These are phyloP conservation scores for Gobiocypris rarus DNA, from an alignment of 2,113 vertebrate species.

Conservation along the genomic window DNA sequence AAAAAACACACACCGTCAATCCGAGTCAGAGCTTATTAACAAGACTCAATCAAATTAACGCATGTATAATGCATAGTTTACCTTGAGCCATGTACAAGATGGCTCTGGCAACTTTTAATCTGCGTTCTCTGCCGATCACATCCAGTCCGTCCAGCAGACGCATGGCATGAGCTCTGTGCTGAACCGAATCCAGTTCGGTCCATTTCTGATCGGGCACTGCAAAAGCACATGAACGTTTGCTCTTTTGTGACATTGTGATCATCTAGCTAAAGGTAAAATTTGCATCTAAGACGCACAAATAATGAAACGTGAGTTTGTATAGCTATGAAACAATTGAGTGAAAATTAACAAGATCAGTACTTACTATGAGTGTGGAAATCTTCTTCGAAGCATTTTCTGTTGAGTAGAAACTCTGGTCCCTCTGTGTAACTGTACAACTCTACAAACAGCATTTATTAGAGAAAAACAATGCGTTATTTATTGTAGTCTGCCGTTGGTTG, in stretches of 20 bases:
- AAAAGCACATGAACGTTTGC: not conserved
- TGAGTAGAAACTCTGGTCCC: constrained; percentile 92
- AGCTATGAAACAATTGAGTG: no score
- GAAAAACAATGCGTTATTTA: not conserved
- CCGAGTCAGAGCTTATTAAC: not conserved
- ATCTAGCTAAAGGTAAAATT: not conserved
- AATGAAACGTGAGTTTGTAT: no score
- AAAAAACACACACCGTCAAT: not conserved
- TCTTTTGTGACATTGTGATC: not conserved
- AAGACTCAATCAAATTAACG: not conserved
- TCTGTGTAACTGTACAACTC: constrained; percentile 98
- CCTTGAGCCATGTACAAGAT: constrained; percentile 96
- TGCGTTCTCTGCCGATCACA: no score
- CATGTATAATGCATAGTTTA: constrained; percentile 53
- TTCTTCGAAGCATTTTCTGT: constrained; percentile 95
- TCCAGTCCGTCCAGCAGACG: no score
- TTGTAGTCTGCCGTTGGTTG: not conserved
- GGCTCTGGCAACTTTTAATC: no score
- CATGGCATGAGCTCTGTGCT: constrained; percentile 91
- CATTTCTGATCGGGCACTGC: constrained; percentile 89
- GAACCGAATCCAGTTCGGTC: constrained; percentile 84
- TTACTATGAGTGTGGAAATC: constrained; percentile 90
- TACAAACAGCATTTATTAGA: constrained; percentile 60
- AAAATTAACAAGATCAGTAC: not conserved
- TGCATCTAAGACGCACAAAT: not conserved